Evolutionary conservation across 2,797 vertebrate genomes (phyloP), one percentile per base, ranked within the genome.

Genomic region (Pipistrellus kuhlii): DNA sequence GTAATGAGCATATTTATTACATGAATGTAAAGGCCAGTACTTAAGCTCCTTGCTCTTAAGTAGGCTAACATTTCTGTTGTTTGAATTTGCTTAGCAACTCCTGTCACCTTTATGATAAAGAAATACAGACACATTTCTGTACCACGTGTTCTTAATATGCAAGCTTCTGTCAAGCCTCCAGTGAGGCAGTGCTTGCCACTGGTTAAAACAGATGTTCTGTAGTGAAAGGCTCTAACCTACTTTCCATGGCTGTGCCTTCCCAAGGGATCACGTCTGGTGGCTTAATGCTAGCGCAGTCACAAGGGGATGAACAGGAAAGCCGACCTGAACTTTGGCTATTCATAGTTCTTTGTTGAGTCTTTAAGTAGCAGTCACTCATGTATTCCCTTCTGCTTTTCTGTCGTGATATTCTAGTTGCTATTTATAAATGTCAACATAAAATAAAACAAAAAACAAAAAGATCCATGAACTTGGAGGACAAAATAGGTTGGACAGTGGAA

Each of bases 81-180:
- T 97, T 93, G 73, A 94, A 84, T 94, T 92, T 95, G 59, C 81
- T 78, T 94, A 94, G 91, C 93, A 85, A 88, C 73, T 84, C 81
- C 73, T 84, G 35, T 84, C 15, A 9, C 57, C 80, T 90, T 78
- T 53, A 13, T 90, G 87, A 95, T 90, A 88, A 95, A 96, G 94
- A 96, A 94, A 94, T 69, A 46, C 83, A 91, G 83, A 69, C 51
- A 51, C 27, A 59, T 93, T 95, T 97, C 82, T 69, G 14, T 59
- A 77, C 92, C 53, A 94, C 55, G 21, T 48, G 0, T 85, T 85
- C 25, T 95, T 91, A 73, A 85, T 83, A 92, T 93, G 91, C 57
- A 95, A 75, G 44, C 62, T 62, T 13, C 86, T 80, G 30, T 88
- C n/a, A 48, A 84, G 35, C 6, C 15, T 13, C 51, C 32, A 30